Evolutionary conservation across 2,888 invertebrate species (phyloP).

Genomic region (Mimachlamys varia): DNA sequence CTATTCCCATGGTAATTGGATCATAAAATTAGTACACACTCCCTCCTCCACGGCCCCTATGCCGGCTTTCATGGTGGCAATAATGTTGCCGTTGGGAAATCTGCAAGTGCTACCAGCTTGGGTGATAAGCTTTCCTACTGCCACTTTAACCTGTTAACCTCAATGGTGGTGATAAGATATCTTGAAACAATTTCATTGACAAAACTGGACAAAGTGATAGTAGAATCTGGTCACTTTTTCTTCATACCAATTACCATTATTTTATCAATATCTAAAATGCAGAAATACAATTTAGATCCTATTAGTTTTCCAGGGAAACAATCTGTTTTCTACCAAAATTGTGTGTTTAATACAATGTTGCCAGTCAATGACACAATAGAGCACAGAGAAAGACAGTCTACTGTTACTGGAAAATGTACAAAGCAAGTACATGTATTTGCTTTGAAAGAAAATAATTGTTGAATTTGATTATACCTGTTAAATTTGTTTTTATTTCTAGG

Average conservation of each 20-base stretch:
- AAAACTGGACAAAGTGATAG: not conserved
- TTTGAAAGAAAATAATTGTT: too few species aligned
- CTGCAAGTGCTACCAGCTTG: constrained; percentile 13
- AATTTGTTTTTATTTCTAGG: too few species aligned
- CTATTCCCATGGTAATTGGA: constrained; percentile 31
- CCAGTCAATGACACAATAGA: too few species aligned
- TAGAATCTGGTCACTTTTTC: not conserved
- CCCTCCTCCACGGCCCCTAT: constrained; percentile 24
- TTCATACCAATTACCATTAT: not conserved
- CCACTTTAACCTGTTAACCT: constrained; percentile 12
- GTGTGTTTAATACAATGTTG: too few species aligned
- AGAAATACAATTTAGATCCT: not conserved
- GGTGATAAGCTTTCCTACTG: not conserved
- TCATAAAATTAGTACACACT: constrained; percentile 14
- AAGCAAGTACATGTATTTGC: too few species aligned
- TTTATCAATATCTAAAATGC: not conserved
- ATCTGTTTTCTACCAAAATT: too few species aligned
- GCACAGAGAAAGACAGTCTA: too few species aligned
- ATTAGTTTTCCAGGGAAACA: too few species aligned
- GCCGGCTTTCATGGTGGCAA: constrained; percentile 1
- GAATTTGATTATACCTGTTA: too few species aligned
- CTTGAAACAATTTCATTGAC: not conserved
- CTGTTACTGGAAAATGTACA: too few species aligned
- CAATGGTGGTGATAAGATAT: not conserved
- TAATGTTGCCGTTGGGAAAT: constrained; percentile 8